Base-by-base conservation (phyloP, 92 coral and sea anemone genomes). In the Zoanthus sansibaricus region DNA sequence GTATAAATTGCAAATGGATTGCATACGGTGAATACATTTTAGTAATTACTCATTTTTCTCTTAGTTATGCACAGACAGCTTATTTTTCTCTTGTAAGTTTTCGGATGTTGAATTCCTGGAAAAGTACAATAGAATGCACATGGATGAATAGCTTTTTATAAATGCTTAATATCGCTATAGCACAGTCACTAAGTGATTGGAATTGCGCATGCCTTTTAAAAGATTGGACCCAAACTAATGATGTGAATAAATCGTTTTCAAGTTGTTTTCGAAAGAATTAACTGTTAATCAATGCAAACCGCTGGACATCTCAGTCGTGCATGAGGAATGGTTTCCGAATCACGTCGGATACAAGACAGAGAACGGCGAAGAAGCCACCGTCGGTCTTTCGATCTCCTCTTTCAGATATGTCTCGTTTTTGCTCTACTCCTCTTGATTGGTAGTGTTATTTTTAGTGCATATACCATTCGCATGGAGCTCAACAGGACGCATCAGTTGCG, bases 51-150 rank as follows among this genome's bases (percentile, higher is more conserved):
- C 32, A 6, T 33, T 74, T 56, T 17, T n/a, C 47, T n/a, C 15
- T 47, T 0, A 18, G 46, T 20, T 6, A 10, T 45, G 30, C 77
- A 37, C 42, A 37, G 42, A 4, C 42, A 37, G 42, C 42, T 37
- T 75, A 47, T 56, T 13, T 21, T 44, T 47, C n/a, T 75, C 78
- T 75, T 75, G 77, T 73, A 49, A 31, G 14, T 12, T 37, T 58
- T 78, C 15, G 30, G 72, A 11, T 72, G 72, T 78, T 54, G 83
- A 14, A 78, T 78, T 78, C 83, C 83, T 16, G 83, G 83, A 78
- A 78, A 78, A 78, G 59, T 31, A 78, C 14, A 78, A 42, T 78
- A 42, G 49, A 37, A 78, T 61, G 21, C 83, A 62, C 25, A 62
- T 62, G 69, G 21, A 58, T 77, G 52, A 49, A 71, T n/a, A 44